These are phyloP conservation scores for Hylyphantes graminicola DNA, from an alignment of 1,140 invertebrate genomes.

Conservation along the genomic window DNA sequence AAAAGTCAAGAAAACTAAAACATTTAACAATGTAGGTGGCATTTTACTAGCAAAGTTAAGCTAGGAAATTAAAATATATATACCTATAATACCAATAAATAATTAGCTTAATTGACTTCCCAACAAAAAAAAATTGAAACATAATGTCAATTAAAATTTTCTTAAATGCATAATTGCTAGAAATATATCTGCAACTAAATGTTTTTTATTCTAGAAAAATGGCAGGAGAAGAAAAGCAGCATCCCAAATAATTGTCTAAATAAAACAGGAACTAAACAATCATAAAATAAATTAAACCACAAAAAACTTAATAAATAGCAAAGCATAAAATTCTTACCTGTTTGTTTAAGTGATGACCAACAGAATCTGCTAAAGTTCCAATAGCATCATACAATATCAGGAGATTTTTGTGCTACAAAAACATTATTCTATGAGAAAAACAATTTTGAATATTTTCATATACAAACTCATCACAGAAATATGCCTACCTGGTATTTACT, in stretches of 20 bases:
- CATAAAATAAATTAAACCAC: neutral
- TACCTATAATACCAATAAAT: too few relatives aligned
- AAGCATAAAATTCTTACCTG: slow-evolving; percentile 69
- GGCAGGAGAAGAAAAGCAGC: neutral
- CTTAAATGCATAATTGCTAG: too few relatives aligned
- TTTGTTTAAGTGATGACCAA: slow-evolving; percentile 96
- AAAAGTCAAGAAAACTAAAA: too few relatives aligned
- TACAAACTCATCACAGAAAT: neutral
- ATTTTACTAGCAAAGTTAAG: too few relatives aligned
- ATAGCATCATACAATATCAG: slow-evolving; percentile 99
- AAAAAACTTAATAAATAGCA: neutral
- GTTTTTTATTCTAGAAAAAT: too few relatives aligned
- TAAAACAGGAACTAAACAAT: neutral
- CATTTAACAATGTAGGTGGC: too few relatives aligned
- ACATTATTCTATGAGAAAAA: neutral
- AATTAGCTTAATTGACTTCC: too few relatives aligned
- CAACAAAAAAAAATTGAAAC: too few relatives aligned
- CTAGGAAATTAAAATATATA: too few relatives aligned
- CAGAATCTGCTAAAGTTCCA: slow-evolving; percentile 96
- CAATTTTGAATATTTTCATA: neutral
- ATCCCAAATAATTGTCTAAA: too few relatives aligned
- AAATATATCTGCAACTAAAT: too few relatives aligned
- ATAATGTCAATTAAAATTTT: too few relatives aligned
- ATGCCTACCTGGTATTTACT: slow-evolving; percentile 80
- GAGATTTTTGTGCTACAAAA: slow-evolving; percentile 91